Conservation (phyloP, 1,140 invertebrate genomes). For the Leptonema lineaticorne region DNA sequence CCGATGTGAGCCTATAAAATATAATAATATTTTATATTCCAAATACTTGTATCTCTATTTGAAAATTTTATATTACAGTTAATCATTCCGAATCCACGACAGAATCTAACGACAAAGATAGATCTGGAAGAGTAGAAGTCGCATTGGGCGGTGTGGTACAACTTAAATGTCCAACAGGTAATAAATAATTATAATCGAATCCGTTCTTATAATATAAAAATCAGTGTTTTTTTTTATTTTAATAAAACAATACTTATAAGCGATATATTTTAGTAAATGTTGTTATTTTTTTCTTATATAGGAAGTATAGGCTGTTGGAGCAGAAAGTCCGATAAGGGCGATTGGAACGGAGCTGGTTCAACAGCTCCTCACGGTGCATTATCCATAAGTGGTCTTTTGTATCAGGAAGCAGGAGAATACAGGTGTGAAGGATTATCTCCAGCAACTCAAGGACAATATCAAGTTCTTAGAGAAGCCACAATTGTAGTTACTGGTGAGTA, state of each 20-base stretch:
- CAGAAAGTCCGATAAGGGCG: conserved; percentile 21
- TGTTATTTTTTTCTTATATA: no score
- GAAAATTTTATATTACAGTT: conserved; percentile 19
- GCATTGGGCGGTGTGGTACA: conserved; percentile 75
- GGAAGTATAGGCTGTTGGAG: conserved; percentile 39
- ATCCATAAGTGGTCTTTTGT: conserved; percentile 33
- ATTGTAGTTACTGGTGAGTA: conserved; percentile 36
- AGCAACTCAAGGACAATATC: conserved; percentile 22
- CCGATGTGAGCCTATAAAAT: conserved; percentile 68
- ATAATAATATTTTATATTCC: background rate
- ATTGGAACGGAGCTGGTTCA: conserved; percentile 35
- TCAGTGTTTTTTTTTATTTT: background rate
- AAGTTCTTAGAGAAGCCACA: conserved; percentile 37
- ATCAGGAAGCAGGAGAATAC: conserved; percentile 38
- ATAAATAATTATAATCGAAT: conserved; percentile 6
- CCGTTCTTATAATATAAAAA: background rate
- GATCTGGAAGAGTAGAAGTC: conserved; percentile 59
- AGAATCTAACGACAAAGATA: conserved; percentile 21
- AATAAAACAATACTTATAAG: no score
- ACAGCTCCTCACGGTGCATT: conserved; percentile 37
- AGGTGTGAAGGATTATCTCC: conserved; percentile 36
- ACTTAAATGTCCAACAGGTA: conserved; percentile 70
- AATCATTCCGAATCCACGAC: background rate
- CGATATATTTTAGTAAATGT: no score
- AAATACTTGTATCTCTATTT: background rate